Percentiles rank a stretch among this genome's conserved stretches.
These are phyloP conservation scores for Decapterus maruadsi DNA, from an alignment of 2,797 vertebrate species.

Conservation along the genomic window DNA sequence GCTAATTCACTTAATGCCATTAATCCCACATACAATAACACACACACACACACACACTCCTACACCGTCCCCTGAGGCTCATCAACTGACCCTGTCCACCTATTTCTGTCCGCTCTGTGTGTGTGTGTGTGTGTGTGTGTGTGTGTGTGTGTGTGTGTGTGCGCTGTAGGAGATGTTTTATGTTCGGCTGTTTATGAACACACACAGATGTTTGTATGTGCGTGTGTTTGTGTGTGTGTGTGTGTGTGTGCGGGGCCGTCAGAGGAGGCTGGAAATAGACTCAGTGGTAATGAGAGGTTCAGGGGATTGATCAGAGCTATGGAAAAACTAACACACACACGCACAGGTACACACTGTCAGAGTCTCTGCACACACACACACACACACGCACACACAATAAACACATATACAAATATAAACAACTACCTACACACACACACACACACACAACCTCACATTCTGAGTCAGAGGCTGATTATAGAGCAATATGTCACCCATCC, in stretches of 20 bases:
- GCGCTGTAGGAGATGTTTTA: conserved; percentile 48
- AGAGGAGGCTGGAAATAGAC: conserved; percentile 70
- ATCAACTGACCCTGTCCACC: conserved; percentile 55
- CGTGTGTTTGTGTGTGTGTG: conserved; percentile 15
- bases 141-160: conserved; percentile 17
- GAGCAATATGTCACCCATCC: conserved; percentile 45
- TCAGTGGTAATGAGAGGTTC: conserved; percentile 67
- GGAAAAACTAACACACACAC: conserved; percentile 69
- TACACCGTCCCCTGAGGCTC: conserved; percentile 52
- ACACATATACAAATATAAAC: conserved; percentile 15
- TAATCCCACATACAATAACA: conserved; percentile 74
- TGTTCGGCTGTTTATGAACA: conserved; percentile 48
- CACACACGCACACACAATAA: not conserved
- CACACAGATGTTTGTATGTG: conserved; percentile 23
- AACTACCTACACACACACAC: not conserved
- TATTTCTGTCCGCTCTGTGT: conserved; percentile 64
- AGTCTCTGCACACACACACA: conserved; percentile 31
- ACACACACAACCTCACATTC: conserved; percentile 18
- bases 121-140: conserved; percentile 19
- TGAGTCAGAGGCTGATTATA: conserved; percentile 62
- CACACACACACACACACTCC: conserved; percentile 24
- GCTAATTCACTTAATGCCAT: conserved; percentile 72
- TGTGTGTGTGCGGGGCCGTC: conserved; percentile 29
- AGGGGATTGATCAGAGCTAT: conserved; percentile 74
- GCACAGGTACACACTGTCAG: conserved; percentile 27